These are phyloP conservation scores for Calosoma granatense DNA, from an alignment of 1,140 invertebrate species.

Conservation along the genomic window DNA sequence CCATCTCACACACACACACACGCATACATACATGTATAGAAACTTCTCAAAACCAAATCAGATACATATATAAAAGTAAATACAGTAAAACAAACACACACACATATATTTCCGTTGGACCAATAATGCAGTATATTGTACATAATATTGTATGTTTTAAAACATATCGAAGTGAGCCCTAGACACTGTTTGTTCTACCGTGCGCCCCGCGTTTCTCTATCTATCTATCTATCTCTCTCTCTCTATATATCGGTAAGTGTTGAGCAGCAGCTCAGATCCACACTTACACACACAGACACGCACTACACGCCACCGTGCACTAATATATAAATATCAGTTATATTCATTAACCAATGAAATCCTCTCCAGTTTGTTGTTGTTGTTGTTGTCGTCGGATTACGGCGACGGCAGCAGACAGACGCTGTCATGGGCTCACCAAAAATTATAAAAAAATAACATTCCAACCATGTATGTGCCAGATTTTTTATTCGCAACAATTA, in stretches of 20 bases:
- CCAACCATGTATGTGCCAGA: slow-evolving; percentile 41
- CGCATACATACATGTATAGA: no score
- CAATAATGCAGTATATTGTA: slow-evolving; percentile 34
- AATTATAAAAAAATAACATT: slow-evolving; percentile 32
- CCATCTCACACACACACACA: no score
- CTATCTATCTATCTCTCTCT: slow-evolving; percentile 14
- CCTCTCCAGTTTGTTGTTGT: background rate
- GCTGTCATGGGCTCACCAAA: slow-evolving; percentile 11
- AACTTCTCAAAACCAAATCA: slow-evolving; percentile 31
- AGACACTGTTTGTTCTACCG: slow-evolving; percentile 34
- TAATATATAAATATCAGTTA: no score
- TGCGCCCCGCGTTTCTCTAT: no score
- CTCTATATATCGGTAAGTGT: no score
- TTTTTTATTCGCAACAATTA: slow-evolving; percentile 35
- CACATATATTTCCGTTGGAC: slow-evolving; percentile 39
- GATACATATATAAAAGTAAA: no score
- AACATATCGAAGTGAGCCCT: slow-evolving; percentile 30
- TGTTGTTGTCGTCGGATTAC: background rate
- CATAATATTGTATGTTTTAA: slow-evolving; percentile 26
- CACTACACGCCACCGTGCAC: no score
- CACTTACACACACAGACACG: no score
- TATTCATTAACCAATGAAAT: no score
- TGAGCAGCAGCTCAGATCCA: no score
- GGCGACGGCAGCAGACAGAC: background rate
- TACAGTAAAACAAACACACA: slow-evolving; percentile 22